Evolutionary conservation across 2,113 vertebrate genomes (phyloP).

Genomic region (Catharus minimus): DNA sequence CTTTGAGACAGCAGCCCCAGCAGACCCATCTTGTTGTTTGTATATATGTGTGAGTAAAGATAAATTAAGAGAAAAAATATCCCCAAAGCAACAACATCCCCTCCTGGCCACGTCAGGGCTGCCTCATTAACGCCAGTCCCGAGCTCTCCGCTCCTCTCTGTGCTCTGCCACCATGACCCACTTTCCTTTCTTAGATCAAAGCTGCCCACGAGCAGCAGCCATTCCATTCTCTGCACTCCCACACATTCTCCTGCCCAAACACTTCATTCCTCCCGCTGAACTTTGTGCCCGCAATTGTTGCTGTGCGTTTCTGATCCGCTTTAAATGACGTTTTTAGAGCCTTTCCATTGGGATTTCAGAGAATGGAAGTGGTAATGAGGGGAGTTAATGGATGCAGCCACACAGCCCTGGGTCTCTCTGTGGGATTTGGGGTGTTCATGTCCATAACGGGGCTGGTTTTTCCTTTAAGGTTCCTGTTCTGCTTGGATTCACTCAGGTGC

Average conservation of each 20-base stretch:
- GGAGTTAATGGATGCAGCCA: neutral
- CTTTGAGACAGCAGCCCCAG: too few species aligned
- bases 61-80: too few species aligned
- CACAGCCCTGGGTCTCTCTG: neutral
- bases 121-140: neutral
- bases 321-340: neutral
- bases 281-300: neutral
- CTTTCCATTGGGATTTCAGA: neutral
- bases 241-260: neutral
- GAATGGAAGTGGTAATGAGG: neutral
- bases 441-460: neutral
- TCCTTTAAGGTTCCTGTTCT: neutral
- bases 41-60: too few species aligned
- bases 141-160: neutral
- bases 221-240: neutral
- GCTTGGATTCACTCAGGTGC: neutral
- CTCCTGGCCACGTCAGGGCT: neutral
- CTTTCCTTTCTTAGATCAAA: constrained; percentile 5
- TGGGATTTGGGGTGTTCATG: neutral
- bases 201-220: neutral
- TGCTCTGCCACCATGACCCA: neutral
- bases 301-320: neutral
- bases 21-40: too few species aligned
- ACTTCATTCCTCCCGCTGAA: neutral
- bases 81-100: neutral